Evolutionary conservation across 2,113 vertebrate species (phyloP), one percentile per base, ranked within the genome.

Genomic region (Brevimyrus niger): DNA sequence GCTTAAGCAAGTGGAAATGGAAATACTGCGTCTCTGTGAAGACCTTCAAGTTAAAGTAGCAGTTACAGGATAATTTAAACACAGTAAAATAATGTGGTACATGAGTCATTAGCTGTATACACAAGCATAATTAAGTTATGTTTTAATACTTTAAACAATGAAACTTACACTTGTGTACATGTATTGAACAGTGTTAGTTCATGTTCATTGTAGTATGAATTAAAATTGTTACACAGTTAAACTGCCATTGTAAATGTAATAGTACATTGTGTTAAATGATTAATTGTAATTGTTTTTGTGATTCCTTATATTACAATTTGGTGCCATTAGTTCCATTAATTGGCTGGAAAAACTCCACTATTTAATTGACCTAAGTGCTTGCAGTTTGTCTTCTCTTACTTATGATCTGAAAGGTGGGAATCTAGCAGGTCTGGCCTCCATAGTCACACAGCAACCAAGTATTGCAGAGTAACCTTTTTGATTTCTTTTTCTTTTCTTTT

Each of bases 371-470:
- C 53, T 87, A 6, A 31, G 17, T 61, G 53, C 48, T 53, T 42
- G 21, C 53, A 46, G 21, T 87, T 44, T 87, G 86, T 87, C 46
- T 61, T 55, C 55, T 61, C 46, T 87, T 6, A 23, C 53, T 42
- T 9, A 27, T 51, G 31, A 87, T n/a, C 87, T 61, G 55, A 58
- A 44, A 84, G 55, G 31, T 46, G 46, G 38, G 55, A 6, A 87
- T 31, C 15, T 55, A 50, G 85, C 85, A 31, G 48, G 23, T 53
- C 35, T 46, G 17, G 55, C 53, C 35, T 42, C 55, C 58, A 38
- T 19, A 87, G 38, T 87, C 65, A 61, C 87, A 42, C 65, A 61
- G 86, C 86, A 87, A 87, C 86, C 38, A 87, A 38, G 23, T 87
- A 87, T 53, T 61, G 38, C 87, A 61, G 86, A n/a, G 55, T 31